Evolutionary conservation across 2,888 invertebrate species (phyloP), one percentile per base, ranked within the genome.

Genomic region (Cephus spinipes): DNA sequence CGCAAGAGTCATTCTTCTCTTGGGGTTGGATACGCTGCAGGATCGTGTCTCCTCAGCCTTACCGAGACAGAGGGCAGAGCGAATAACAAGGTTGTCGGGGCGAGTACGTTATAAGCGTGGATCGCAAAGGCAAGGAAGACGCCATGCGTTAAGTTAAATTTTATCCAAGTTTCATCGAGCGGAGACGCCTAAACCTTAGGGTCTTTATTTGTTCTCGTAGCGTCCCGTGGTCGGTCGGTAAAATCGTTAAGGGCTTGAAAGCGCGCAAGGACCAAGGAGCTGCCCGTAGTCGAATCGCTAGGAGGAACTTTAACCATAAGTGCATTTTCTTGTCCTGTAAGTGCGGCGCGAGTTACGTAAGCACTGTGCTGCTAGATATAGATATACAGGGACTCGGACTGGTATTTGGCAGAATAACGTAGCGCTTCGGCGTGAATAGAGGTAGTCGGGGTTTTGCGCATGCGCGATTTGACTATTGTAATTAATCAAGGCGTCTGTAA

Each of bases 91-190:
- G 81, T 86, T 88, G 85, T 84, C 83, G 83, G 85, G 3, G 12
- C 79, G 85, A 85, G 82, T 78, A 82, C 6, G 9, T 55, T 55
- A 55, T 9, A 9, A 6, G 23, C 0, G 55, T 23, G 6, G 9
- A 23, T 81, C 85, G 88, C 86, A 88, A 89, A 9, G 55, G 55
- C 23, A 9, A 55, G 23, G 23, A 6, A 55, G 55, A 23, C 9
- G 55, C 55, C 81, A 82, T 81, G 84, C 81, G 76, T 84, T 88
- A 89, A 90, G 89, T 90, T 89, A 88, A 89, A 89, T 90, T 90
- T 86, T 89, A 89, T 90, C 87, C 87, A 82, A 79, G 89, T 90
- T 90, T 88, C 89, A 90, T 89, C 88, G 89, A 82, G 87, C 87
- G 86, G 87, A 55, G 55, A 55, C 55, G 23, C 23, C 23, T 55